Base-by-base conservation (phyloP, 2,113 vertebrate species). In the Larimichthys crocea region DNA sequence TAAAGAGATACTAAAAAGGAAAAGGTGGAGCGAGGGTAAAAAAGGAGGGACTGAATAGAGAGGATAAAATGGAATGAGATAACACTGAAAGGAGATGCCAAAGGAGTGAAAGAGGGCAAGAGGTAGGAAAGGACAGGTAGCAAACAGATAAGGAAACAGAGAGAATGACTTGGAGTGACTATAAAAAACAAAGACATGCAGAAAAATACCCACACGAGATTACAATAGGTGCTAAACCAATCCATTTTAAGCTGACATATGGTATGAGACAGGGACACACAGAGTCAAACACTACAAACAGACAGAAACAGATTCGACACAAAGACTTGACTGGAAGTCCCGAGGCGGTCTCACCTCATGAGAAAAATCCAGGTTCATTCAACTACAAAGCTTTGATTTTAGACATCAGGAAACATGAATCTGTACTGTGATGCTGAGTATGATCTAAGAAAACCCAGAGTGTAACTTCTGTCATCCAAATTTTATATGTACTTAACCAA, bases 111-210 rank as follows among this genome's bases (percentile, higher is more conserved):
- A 75, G 29, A 40, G 26, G 12, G 26, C 3, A 68, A 52, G 22
- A 52, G 15, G 35, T 40, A 31, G 48, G 29, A 55, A 42, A 53
- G 17, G 50, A 4, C 42, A 82, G 78, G 74, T 46, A 64, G 50
- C 57, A 63, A 49, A 61, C 40, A 35, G 63, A 74, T 16, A 10
- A 57, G 12, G 16, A 66, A 48, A 65, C 31, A 46, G 11, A 62
- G 24, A 57, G 66, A 46, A 53, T 65, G 77, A 66, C 52, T 71
- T 50, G 16, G 10, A 76, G 50, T 44, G 55, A 75, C 66, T 64
- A 73, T 69, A 72, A 76, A 66, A 80, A 48, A 57, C 2, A 70
- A 22, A 83, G 70, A 74, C 64, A 77, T 44, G 60, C 14, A 22
- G 35, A 79, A 40, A 68, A 31, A 84, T 40, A 61, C 19, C 75